Percentiles rank a stretch among this genome's conserved stretches.
These are phyloP conservation scores for Phataginus tetradactyla DNA, from an alignment of 2,797 vertebrate species.

Conservation along the genomic window DNA sequence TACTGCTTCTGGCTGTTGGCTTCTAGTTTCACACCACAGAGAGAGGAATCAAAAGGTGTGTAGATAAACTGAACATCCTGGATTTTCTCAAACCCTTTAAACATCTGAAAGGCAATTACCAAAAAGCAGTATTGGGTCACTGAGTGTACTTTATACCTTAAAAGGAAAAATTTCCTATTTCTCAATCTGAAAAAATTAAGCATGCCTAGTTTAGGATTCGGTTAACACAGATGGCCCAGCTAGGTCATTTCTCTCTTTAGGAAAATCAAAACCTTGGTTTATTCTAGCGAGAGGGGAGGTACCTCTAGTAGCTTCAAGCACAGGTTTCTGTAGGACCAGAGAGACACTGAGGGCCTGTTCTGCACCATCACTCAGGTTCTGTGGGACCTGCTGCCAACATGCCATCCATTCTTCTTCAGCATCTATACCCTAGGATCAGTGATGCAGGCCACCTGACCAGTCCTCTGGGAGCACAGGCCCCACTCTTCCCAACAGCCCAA, in stretches of 20 bases:
- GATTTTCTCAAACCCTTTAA: conserved; percentile 95
- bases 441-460: not conserved
- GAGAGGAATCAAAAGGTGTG: conserved; percentile 92
- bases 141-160: not conserved
- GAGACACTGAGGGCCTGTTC: not conserved
- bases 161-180: conserved; percentile 29
- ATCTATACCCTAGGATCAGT: not conserved
- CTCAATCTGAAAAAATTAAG: conserved; percentile 36
- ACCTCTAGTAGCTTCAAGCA: not conserved
- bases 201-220: not conserved
- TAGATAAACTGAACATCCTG: conserved; percentile 95
- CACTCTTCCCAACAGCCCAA: not conserved
- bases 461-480: conserved; percentile 3
- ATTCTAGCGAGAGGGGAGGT: not conserved
- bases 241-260: not conserved
- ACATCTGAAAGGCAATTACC: conserved; percentile 90
- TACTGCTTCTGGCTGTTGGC: conserved; percentile 95
- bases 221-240: not conserved
- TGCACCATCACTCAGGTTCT: not conserved
- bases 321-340: not conserved
- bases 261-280: not conserved
- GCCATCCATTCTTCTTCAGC: not conserved
- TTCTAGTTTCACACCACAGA: conserved; percentile 94
- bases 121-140: not conserved
- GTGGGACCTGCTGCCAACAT: not conserved